These are phyloP conservation scores for Oligia strigilis DNA, from an alignment of 2,888 invertebrate species.

Conservation along the genomic window DNA sequence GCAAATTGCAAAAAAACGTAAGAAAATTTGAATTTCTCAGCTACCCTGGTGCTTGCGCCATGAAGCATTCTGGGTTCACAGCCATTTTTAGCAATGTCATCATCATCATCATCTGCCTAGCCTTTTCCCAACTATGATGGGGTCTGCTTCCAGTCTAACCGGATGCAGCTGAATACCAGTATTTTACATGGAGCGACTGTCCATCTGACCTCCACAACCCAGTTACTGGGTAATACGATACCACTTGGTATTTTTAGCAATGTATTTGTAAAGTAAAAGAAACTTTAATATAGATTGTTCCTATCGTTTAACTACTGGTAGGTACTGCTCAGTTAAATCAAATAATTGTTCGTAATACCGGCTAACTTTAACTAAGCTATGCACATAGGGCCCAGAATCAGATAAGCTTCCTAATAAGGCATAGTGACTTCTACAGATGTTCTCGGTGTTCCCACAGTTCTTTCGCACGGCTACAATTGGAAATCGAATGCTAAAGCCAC, in stretches of 20 bases:
- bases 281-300: background rate
- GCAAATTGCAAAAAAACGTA: too few species aligned
- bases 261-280: background rate
- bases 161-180: too few species aligned
- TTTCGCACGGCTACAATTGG: conserved; percentile 66
- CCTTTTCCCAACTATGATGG: too few species aligned
- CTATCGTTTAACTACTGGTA: background rate
- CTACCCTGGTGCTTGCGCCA: too few species aligned
- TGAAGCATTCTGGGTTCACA: background rate
- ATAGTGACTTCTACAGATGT: conserved; percentile 61
- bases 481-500: conserved; percentile 66
- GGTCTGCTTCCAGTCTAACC: too few species aligned
- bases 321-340: conserved; percentile 2
- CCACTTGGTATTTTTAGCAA: too few species aligned
- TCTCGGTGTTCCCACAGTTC: conserved; percentile 62
- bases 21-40: too few species aligned
- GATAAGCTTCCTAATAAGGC: conserved; percentile 56
- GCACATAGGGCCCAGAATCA: conserved; percentile 45
- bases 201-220: too few species aligned
- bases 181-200: too few species aligned
- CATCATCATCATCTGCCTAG: too few species aligned
- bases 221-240: too few species aligned
- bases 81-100: too few species aligned
- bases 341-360: conserved; percentile 32
- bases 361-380: conserved; percentile 34